These are phyloP conservation scores for Amaurobius ferox DNA, from an alignment of 2,888 invertebrate species.

Conservation along the genomic window DNA sequence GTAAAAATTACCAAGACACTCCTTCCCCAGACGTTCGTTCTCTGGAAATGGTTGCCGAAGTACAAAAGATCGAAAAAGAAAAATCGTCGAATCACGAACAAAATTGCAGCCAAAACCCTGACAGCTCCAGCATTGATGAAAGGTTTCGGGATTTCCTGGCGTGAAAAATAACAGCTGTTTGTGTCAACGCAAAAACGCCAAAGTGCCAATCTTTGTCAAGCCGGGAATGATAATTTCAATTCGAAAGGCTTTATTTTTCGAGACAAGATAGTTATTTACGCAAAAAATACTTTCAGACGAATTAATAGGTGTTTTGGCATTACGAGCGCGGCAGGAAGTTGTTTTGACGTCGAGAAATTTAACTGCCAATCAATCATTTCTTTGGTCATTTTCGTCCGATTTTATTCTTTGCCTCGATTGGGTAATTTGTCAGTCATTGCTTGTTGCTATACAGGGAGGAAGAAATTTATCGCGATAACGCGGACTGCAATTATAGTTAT, in stretches of 20 bases:
- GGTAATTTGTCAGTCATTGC: not conserved
- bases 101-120: slow-evolving; percentile 5
- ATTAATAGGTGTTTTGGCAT: not conserved
- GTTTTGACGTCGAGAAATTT: not conserved
- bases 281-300: not conserved
- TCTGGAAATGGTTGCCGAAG: not conserved
- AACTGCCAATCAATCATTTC: not conserved
- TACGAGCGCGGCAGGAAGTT: not conserved
- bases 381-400: not conserved
- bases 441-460: not conserved
- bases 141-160: slow-evolving; percentile 6
- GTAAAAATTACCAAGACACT: not conserved
- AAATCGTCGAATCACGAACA: not conserved
- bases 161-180: slow-evolving; percentile 16
- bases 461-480: too few species aligned
- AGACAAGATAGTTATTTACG: slow-evolving; percentile 8
- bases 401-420: not conserved
- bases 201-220: slow-evolving; percentile 13
- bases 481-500: too few species aligned
- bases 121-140: slow-evolving; percentile 3
- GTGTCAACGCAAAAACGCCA: slow-evolving; percentile 14
- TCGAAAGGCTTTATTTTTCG: slow-evolving; percentile 3
- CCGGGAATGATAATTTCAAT: slow-evolving; percentile 1
- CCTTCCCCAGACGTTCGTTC: not conserved
- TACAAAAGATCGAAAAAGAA: not conserved